Percentiles rank a stretch among this genome's conserved stretches.
Evolutionary conservation across 1,140 invertebrate genomes (phyloP).

Genomic region (Bombus consobrinus): DNA sequence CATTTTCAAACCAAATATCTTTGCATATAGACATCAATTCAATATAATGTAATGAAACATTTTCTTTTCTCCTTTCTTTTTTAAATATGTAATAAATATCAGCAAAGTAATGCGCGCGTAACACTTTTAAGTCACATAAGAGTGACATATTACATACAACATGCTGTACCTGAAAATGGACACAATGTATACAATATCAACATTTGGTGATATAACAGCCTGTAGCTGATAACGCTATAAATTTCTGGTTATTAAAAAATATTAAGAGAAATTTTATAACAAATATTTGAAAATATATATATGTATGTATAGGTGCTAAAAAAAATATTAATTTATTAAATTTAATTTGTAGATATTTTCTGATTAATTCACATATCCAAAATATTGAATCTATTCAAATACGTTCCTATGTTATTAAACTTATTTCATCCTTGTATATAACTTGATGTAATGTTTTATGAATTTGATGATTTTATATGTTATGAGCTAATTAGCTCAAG

Average conservation of each 20-base stretch:
- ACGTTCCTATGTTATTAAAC: conserved; percentile 53
- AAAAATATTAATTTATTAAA: conserved; percentile 60
- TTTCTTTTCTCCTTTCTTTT: neutral
- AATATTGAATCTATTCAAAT: conserved; percentile 64
- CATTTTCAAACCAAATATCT: neutral
- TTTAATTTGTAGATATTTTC: conserved; percentile 55
- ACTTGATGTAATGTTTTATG: conserved; percentile 48
- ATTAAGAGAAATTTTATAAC: conserved; percentile 61
- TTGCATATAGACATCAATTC: neutral
- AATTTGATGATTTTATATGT: conserved; percentile 58
- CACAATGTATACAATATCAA: conserved; percentile 61
- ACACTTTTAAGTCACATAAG: conserved; percentile 44
- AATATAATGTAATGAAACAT: neutral
- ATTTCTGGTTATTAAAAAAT: conserved; percentile 59
- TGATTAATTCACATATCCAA: conserved; percentile 58
- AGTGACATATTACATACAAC: conserved; percentile 46
- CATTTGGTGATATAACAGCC: conserved; percentile 60
- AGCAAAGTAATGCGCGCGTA: conserved; percentile 46
- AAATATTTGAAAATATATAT: conserved; percentile 57
- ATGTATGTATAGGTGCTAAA: conserved; percentile 53
- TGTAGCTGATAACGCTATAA: conserved; percentile 61
- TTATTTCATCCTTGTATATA: conserved; percentile 54
- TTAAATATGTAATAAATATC: conserved; percentile 14
- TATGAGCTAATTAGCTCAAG: conserved; percentile 56
- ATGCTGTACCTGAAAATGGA: conserved; percentile 45